Conservation (phyloP, 2,888 invertebrate species). For the Drosophila dives region DNA sequence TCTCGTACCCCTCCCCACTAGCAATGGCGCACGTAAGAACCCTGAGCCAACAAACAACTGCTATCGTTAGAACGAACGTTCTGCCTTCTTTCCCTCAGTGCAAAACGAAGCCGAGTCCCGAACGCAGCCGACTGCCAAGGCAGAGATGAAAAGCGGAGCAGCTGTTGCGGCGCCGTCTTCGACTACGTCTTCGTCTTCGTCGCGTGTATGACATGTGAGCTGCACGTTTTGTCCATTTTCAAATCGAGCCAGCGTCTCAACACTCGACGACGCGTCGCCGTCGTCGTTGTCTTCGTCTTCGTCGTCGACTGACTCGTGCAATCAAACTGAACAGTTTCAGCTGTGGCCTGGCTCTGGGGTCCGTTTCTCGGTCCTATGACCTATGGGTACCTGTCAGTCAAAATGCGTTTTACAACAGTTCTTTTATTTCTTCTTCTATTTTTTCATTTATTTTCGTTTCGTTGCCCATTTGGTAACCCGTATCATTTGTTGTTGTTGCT, state of each 20-base stretch:
- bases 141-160: conserved; percentile 28
- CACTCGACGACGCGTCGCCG: conserved; percentile 45
- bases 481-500: conserved; percentile 48
- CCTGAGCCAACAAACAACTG: conserved; percentile 23
- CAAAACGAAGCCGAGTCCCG: not conserved
- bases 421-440: conserved; percentile 29
- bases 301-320: conserved; percentile 68
- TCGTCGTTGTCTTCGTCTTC: conserved; percentile 23
- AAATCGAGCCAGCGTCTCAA: conserved; percentile 74
- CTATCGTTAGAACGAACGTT: conserved; percentile 8
- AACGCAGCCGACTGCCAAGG: not conserved
- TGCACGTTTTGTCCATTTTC: conserved; percentile 81
- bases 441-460: conserved; percentile 38
- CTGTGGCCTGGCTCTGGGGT: conserved; percentile 48
- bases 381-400: conserved; percentile 80
- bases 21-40: conserved; percentile 10
- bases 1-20: not conserved
- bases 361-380: conserved; percentile 54
- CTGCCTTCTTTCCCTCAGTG: not conserved
- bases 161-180: conserved; percentile 43
- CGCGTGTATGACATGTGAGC: conserved; percentile 81
- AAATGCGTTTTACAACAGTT: conserved; percentile 79
- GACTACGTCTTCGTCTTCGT: conserved; percentile 50
- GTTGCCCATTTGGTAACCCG: conserved; percentile 76
- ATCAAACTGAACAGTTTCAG: conserved; percentile 74